Base-by-base conservation (phyloP, 2,113 vertebrate species). In the Festucalex cinctus region DNA sequence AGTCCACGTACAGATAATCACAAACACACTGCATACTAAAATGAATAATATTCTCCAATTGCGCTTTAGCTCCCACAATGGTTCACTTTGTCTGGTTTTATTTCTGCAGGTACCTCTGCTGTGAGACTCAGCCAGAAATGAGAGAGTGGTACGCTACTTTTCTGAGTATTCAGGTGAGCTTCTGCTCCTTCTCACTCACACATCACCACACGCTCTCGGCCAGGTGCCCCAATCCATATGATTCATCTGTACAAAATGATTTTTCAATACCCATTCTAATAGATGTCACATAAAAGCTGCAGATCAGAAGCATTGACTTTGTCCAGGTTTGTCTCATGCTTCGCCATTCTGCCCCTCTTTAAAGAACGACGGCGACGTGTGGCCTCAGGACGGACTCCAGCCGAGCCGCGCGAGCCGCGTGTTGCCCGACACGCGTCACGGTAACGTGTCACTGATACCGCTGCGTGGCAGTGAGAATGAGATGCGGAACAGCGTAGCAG, bases 401-500 rank as follows among this genome's bases (percentile, higher is more conserved):
- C 86, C 81, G 67, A 70, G 59, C n/a, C 88, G 91, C 0, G 85
- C 74, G 1, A 89, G 84, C 3, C 93, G 91, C 10, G 78, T 24
- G 0, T 41, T 57, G 0, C 83, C 85, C 16, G 95, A 97, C 35
- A 64, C 91, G 66, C 94, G 93, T 70, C 86, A 95, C 58, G 94
- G 95, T 86, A 96, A 95, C 36, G 85, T 96, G 70, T 95, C 95
- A 0, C 90, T 98, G 80, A 98, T 98, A 78, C 96, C 96, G 0
- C 89, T 98, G 72, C 93, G 96, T 6, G 96, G 96, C 87, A 94
- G 81, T 54, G 96, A 97, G 85, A 96, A 94, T 6, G 96, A 98
- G 84, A 97, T 98, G 93, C 93, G 96, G 89, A 95, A 91, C 89
- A 98, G 96, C 22, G 94, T 98, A 62, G 95, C 95, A 1, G 94